These are phyloP conservation scores for Bubo bubo DNA, from an alignment of 2,113 vertebrate species.

Conservation along the genomic window DNA sequence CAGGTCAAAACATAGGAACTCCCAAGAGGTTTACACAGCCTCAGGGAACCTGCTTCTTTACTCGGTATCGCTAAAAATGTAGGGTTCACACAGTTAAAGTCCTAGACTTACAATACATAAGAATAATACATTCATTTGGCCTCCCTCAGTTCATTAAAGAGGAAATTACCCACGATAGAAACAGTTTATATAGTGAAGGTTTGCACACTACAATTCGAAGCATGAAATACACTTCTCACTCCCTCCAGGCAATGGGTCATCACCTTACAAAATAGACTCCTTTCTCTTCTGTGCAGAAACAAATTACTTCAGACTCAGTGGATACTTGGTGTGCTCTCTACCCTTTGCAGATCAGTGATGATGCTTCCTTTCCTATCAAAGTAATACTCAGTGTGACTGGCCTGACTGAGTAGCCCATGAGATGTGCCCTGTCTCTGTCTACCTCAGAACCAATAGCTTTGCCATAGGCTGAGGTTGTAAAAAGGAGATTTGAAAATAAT, in stretches of 20 bases:
- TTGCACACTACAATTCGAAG: background rate
- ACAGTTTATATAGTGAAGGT: background rate
- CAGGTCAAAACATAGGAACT: background rate
- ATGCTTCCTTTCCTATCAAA: background rate
- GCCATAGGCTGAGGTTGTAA: background rate
- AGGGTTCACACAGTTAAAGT: background rate
- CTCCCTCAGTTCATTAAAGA: background rate
- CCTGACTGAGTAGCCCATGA: background rate
- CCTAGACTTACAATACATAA: background rate
- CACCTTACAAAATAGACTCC: background rate
- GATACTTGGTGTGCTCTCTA: background rate
- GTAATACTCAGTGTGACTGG: background rate
- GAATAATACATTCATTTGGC: background rate
- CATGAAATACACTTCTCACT: background rate
- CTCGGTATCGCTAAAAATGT: accelerated
- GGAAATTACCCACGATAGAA: background rate
- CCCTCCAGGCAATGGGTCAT: background rate
- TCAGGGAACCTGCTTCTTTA: background rate
- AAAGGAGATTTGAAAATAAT: background rate
- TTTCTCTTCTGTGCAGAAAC: background rate
- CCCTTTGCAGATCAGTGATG: background rate
- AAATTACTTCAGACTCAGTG: background rate
- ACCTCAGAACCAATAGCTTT: background rate
- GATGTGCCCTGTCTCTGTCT: background rate
- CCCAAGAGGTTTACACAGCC: background rate